A percentile compares a stretch with the other conserved stretches of the same genome.
Evolutionary conservation across 2,797 vertebrate genomes (phyloP).

Genomic region (Melanotaenia boesemani): DNA sequence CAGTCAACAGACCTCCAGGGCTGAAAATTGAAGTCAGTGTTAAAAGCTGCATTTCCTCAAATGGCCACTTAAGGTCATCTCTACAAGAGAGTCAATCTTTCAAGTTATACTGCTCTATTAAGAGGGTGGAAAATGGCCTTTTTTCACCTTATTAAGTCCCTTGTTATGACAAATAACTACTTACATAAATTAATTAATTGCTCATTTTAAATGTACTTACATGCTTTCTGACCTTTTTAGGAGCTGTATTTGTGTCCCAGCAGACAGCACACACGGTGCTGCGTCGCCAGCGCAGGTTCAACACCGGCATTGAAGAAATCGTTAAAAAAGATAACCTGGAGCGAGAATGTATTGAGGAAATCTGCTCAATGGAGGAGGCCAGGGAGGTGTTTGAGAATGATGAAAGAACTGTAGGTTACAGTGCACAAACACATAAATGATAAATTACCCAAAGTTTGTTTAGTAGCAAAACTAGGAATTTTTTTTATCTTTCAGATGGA

Average conservation of each 20-base stretch:
- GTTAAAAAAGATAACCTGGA: conserved; percentile 85
- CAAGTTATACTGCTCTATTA: too few species aligned
- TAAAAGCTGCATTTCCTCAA: neutral
- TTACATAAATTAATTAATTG: too few species aligned
- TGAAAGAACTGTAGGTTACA: conserved; percentile 85
- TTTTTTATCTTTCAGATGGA: conserved; percentile 82
- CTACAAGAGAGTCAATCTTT: too few species aligned
- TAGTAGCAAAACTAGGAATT: neutral
- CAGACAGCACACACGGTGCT: conserved; percentile 83
- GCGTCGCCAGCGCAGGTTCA: conserved; percentile 85
- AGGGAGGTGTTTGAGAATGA: conserved; percentile 92
- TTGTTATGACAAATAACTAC: too few species aligned
- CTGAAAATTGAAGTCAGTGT: neutral
- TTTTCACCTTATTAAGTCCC: too few species aligned
- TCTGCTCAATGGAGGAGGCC: conserved; percentile 91
- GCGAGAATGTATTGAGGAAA: conserved; percentile 93
- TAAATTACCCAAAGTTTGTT: neutral
- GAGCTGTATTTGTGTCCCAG: conserved; percentile 84
- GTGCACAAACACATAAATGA: neutral
- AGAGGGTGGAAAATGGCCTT: too few species aligned
- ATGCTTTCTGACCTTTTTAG: conserved; percentile 47
- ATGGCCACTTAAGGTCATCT: too few species aligned
- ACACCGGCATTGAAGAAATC: conserved; percentile 90
- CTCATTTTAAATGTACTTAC: too few species aligned
- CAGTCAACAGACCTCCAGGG: neutral